These are phyloP conservation scores for Naja naja DNA, from an alignment of 2,113 vertebrate species.

Conservation along the genomic window DNA sequence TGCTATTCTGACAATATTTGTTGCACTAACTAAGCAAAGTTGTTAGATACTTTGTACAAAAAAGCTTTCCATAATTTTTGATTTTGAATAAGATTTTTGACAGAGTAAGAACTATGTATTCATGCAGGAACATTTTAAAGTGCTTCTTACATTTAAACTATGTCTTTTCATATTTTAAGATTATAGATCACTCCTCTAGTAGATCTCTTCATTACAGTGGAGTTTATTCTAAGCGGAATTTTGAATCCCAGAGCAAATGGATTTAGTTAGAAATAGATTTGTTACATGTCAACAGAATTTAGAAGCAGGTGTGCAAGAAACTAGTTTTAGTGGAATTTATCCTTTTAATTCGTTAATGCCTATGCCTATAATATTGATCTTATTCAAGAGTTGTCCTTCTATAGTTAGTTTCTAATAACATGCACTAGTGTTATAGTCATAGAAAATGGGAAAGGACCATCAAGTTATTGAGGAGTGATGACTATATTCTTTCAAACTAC, in stretches of 20 bases:
- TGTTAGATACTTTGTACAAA: conserved; percentile 1
- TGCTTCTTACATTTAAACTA: neutral
- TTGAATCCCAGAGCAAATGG: neutral
- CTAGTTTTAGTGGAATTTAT: neutral
- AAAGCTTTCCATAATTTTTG: neutral
- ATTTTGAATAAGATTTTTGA: neutral
- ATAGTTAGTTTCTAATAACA: neutral
- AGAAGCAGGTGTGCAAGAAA: neutral
- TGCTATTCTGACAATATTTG: neutral
- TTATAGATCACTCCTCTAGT: neutral
- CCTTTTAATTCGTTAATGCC: neutral
- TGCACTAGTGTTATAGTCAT: neutral
- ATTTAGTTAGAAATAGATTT: neutral
- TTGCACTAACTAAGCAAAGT: neutral
- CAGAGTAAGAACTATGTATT: neutral
- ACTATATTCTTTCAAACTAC: neutral
- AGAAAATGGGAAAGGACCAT: neutral
- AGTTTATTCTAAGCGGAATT: neutral
- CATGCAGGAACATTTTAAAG: neutral
- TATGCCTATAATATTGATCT: neutral
- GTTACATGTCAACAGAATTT: neutral
- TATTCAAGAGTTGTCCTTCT: neutral
- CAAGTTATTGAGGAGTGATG: neutral
- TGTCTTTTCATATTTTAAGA: neutral
- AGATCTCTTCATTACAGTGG: neutral